Evolutionary conservation across 2,888 invertebrate species (phyloP).

Genomic region (Harpalus rufipes): DNA sequence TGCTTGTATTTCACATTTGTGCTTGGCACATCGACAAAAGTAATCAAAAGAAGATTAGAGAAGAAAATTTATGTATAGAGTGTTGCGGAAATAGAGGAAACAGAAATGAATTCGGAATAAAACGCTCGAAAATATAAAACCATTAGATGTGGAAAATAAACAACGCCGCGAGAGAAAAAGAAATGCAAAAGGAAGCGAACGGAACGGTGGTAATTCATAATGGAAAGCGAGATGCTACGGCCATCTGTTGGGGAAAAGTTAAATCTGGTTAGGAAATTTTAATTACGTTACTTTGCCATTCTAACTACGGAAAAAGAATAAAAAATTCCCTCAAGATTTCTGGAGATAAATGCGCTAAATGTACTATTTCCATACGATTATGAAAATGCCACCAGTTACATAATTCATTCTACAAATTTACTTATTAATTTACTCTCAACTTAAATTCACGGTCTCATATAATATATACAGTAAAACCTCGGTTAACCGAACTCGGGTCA

Average conservation of each 20-base stretch:
- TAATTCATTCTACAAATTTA: conserved; percentile 10
- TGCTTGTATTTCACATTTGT: conserved; percentile 62
- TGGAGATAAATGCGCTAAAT: conserved; percentile 23
- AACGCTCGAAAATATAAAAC: conserved; percentile 65
- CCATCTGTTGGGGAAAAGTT: conserved; percentile 59
- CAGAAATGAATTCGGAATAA: conserved; percentile 64
- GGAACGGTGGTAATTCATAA: conserved; percentile 59
- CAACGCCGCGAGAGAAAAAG: conserved; percentile 32
- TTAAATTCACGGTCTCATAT: neutral
- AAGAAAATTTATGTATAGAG: conserved; percentile 64
- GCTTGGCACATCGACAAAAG: conserved; percentile 65
- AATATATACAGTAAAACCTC: too few relatives aligned
- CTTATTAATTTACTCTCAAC: neutral
- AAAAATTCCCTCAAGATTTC: conserved; percentile 39
- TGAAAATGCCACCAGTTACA: neutral
- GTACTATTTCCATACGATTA: conserved; percentile 37
- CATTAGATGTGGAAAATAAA: conserved; percentile 62
- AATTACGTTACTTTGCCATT: conserved; percentile 56
- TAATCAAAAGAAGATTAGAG: conserved; percentile 66
- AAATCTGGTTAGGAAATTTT: conserved; percentile 55
- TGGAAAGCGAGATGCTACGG: conserved; percentile 53
- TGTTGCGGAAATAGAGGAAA: conserved; percentile 63
- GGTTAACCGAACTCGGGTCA: too few relatives aligned
- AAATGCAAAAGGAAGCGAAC: conserved; percentile 31
- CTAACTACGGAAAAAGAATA: conserved; percentile 47